Evolutionary conservation across 2,888 invertebrate genomes (phyloP).

Genomic region (Phyto melanocephala): DNA sequence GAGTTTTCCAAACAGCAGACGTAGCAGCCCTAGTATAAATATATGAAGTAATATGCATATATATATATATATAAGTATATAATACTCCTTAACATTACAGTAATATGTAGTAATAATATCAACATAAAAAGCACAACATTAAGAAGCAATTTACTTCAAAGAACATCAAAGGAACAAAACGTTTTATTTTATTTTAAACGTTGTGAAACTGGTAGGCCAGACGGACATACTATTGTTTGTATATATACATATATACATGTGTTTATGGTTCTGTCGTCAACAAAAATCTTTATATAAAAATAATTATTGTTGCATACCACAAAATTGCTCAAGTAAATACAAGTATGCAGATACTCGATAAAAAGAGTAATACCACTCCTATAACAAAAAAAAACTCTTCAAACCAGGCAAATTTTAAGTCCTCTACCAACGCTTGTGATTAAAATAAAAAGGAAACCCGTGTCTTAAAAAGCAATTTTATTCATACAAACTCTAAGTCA

Average conservation of each 20-base stretch:
- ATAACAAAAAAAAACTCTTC: too few relatives aligned
- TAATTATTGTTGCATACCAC: conserved; percentile 7
- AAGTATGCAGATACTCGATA: too few relatives aligned
- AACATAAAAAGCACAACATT: conserved; percentile 31
- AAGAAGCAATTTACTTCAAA: conserved; percentile 39
- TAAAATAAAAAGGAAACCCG: too few relatives aligned
- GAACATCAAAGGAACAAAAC: conserved; percentile 53
- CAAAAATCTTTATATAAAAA: neutral
- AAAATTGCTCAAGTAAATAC: neutral
- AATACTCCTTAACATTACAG: conserved; percentile 20
- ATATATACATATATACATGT: too few relatives aligned
- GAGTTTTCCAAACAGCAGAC: conserved; percentile 31
- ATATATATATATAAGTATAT: neutral
- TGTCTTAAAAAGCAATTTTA: too few relatives aligned
- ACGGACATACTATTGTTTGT: neutral
- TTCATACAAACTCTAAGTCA: too few relatives aligned
- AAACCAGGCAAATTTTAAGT: too few relatives aligned
- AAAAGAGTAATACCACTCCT: too few relatives aligned
- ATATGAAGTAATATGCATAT: neutral
- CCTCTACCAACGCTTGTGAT: too few relatives aligned
- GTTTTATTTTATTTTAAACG: conserved; percentile 10
- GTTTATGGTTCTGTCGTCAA: conserved; percentile 2
- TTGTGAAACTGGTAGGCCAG: conserved; percentile 1
- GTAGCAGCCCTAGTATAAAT: neutral
- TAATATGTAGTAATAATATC: neutral